Conservation (phyloP, 2,113 vertebrate genomes). For the Rhinopithecus roxellana region DNA sequence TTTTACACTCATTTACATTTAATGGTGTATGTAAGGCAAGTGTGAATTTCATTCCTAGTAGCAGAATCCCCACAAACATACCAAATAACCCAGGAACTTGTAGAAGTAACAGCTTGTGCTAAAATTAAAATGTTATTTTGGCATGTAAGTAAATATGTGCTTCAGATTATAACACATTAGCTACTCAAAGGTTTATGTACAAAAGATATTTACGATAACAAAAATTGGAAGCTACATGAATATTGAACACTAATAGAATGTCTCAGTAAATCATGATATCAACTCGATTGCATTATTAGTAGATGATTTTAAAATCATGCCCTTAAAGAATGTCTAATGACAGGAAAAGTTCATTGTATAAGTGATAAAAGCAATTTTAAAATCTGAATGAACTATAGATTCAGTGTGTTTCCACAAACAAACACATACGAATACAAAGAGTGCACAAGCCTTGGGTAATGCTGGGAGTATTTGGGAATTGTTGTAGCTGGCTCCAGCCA, state of each 20-base stretch:
- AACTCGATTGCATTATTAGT: neutral
- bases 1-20: conserved; percentile 34
- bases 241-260: conserved; percentile 43
- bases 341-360: neutral
- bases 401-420: conserved; percentile 3
- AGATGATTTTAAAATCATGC: conserved; percentile 17
- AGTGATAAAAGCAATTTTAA: conserved; percentile 32
- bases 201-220: conserved; percentile 48
- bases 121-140: conserved; percentile 69
- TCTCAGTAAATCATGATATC: neutral
- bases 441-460: neutral
- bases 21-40: neutral
- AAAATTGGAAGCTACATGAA: neutral
- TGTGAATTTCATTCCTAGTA: conserved; percentile 25
- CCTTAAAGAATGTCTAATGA: conserved; percentile 26
- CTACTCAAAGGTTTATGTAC: conserved; percentile 48
- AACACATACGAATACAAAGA: neutral
- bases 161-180: conserved; percentile 54
- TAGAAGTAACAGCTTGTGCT: conserved; percentile 57
- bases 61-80: conserved; percentile 24
- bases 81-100: conserved; percentile 34
- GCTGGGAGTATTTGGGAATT: neutral
- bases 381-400: neutral
- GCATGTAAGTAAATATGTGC: conserved; percentile 46
- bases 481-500: neutral